Evolutionary conservation across 2,888 invertebrate genomes (phyloP).

Genomic region (Hypercompe scribonia): DNA sequence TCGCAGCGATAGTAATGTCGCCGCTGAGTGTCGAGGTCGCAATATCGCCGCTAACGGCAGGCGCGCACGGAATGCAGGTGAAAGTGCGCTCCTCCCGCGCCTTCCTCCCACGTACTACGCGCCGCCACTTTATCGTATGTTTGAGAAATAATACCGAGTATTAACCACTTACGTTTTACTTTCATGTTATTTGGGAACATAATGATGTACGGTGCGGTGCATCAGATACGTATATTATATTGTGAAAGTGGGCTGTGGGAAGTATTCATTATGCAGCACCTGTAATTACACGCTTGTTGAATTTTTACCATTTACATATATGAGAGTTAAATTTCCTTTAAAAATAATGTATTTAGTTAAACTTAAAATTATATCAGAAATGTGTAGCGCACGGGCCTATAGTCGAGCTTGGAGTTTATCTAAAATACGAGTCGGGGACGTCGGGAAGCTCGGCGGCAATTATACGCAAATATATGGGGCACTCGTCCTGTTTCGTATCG

Average conservation of each 20-base stretch:
- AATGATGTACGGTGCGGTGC: slow-evolving; percentile 27
- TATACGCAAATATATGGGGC: slow-evolving; percentile 18
- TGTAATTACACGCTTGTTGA: slow-evolving; percentile 31
- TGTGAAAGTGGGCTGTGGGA: slow-evolving; percentile 40
- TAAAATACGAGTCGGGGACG: slow-evolving; percentile 24
- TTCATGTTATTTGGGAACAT: slow-evolving; percentile 23
- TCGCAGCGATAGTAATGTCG: slow-evolving; percentile 13
- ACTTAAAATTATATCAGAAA: slow-evolving; percentile 10
- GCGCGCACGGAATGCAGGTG: slow-evolving; percentile 42
- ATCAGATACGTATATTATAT: slow-evolving; percentile 17
- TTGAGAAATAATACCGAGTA: neutral
- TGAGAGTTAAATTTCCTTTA: slow-evolving; percentile 1
- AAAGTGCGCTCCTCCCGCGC: slow-evolving; percentile 36
- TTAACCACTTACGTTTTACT: slow-evolving; percentile 16
- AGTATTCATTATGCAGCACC: slow-evolving; percentile 19
- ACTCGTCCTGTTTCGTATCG: slow-evolving; percentile 15
- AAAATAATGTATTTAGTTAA: neutral
- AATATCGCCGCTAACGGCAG: slow-evolving; percentile 11
- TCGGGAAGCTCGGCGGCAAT: slow-evolving; percentile 19
- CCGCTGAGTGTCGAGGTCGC: slow-evolving; percentile 21
- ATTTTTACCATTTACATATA: slow-evolving; percentile 3
- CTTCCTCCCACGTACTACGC: slow-evolving; percentile 21
- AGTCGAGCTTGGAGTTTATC: slow-evolving; percentile 18
- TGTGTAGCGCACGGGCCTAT: neutral
- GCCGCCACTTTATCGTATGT: neutral